Conservation (phyloP, 2,888 invertebrate genomes). For the Synergus laeviventris region DNA sequence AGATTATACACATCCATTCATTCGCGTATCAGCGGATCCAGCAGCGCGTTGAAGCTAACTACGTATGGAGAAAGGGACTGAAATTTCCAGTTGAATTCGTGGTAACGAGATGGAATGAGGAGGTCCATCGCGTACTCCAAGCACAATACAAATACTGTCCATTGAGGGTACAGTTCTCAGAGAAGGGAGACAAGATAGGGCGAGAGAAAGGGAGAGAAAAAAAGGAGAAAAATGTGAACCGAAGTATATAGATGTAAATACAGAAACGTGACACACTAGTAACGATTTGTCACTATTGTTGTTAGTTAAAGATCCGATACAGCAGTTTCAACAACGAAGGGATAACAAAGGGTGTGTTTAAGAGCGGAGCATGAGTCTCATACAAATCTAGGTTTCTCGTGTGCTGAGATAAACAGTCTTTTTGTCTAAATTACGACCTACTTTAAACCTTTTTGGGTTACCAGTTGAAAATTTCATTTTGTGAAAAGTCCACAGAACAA, state of each 20-base stretch:
- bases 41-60: slow-evolving; percentile 8
- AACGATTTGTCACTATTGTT: not conserved
- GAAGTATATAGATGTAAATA: not conserved
- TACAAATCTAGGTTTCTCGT: not conserved
- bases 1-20: slow-evolving; percentile 21
- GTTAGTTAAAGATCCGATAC: not conserved
- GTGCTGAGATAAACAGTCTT: slow-evolving; percentile 8
- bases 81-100: slow-evolving; percentile 9
- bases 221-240: slow-evolving; percentile 40
- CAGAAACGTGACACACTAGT: not conserved
- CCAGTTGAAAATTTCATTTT: not conserved
- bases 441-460: not conserved
- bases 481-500: not conserved
- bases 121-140: not conserved
- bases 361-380: not conserved
- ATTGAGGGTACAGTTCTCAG: not conserved
- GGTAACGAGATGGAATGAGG: not conserved
- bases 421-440: not conserved
- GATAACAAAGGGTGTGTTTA: not conserved
- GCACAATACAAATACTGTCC: slow-evolving; percentile 8
- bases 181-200: not conserved
- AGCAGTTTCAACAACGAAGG: not conserved
- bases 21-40: slow-evolving; percentile 16
- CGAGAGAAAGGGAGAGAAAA: slow-evolving; percentile 29
- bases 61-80: not conserved